Percentiles rank a stretch among this genome's conserved stretches.
Conservation (phyloP, 2,888 invertebrate species). For the Steinernema hermaphroditum region DNA sequence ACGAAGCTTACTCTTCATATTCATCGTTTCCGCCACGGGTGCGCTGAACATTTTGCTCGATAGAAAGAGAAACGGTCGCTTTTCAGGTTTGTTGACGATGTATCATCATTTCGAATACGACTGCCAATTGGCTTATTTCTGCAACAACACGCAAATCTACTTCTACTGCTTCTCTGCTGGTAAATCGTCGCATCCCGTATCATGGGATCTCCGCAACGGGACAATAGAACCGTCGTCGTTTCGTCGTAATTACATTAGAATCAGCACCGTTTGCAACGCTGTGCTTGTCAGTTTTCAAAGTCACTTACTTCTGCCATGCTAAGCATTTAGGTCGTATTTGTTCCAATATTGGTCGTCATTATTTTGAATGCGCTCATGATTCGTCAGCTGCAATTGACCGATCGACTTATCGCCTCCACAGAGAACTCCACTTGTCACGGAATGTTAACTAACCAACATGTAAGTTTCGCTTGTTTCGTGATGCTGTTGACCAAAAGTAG, state of each 20-base stretch:
- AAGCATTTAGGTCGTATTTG: slow-evolving; percentile 54
- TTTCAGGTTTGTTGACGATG: slow-evolving; percentile 49
- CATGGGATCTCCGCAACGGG: slow-evolving; percentile 32
- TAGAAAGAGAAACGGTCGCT: not conserved
- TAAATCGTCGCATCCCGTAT: slow-evolving; percentile 40
- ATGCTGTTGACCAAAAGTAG: no score
- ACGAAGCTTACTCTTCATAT: slow-evolving; percentile 52
- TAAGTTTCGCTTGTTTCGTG: slow-evolving; percentile 1
- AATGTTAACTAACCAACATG: slow-evolving; percentile 37
- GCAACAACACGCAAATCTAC: slow-evolving; percentile 61
- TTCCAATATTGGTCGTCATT: slow-evolving; percentile 59
- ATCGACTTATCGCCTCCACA: slow-evolving; percentile 39
- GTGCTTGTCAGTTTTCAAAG: slow-evolving; percentile 39
- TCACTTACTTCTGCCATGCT: not conserved
- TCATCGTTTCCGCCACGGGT: slow-evolving; percentile 59
- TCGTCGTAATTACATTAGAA: slow-evolving; percentile 44
- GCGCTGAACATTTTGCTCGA: not conserved
- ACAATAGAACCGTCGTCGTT: slow-evolving; percentile 17
- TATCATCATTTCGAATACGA: slow-evolving; percentile 66
- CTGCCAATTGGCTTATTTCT: slow-evolving; percentile 58
- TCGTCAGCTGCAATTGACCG: slow-evolving; percentile 50
- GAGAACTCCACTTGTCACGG: slow-evolving; percentile 41
- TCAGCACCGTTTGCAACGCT: slow-evolving; percentile 50
- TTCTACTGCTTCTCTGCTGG: slow-evolving; percentile 60
- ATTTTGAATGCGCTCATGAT: slow-evolving; percentile 59